phyloP scores from a whole-genome alignment of 2,113 vertebrate genomes.

The Corythornis cristatus region DNA sequence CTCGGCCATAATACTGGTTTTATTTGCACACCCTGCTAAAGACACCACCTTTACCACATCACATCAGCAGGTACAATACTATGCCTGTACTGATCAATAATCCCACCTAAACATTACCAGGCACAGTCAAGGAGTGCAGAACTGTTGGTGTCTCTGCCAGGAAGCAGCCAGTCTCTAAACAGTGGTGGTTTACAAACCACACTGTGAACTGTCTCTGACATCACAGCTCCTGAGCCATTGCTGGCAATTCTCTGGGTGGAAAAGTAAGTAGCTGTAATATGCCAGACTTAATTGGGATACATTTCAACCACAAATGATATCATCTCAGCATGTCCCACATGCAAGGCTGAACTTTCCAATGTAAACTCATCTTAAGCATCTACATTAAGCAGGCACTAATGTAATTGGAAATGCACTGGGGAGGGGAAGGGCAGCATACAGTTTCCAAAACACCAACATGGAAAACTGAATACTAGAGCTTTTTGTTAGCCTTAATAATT shows the following conservation, averaged over 20 bases:
- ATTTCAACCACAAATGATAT: background rate
- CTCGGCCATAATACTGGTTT: background rate
- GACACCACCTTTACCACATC: background rate
- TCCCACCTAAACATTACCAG: background rate
- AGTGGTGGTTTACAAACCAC: background rate
- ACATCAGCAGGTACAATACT: background rate
- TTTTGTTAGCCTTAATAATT: background rate
- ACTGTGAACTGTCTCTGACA: background rate
- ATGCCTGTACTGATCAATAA: background rate
- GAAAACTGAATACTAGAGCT: background rate
- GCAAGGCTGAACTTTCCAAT: background rate
- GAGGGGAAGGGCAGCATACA: background rate
- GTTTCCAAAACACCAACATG: background rate
- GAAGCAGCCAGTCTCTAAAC: background rate
- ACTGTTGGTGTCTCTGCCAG: accelerated
- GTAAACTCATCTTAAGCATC: background rate
- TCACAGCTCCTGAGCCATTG: background rate
- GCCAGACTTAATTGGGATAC: background rate
- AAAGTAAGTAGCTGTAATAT: background rate
- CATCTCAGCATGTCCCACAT: background rate
- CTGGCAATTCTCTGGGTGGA: background rate
- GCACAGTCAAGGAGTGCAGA: background rate
- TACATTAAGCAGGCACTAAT: background rate
- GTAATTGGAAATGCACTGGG: background rate
- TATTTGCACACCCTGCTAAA: background rate